Percentiles rank a stretch among this genome's conserved stretches.
Conservation (phyloP, 2,797 vertebrate genomes). For the Molossus alvarezi region DNA sequence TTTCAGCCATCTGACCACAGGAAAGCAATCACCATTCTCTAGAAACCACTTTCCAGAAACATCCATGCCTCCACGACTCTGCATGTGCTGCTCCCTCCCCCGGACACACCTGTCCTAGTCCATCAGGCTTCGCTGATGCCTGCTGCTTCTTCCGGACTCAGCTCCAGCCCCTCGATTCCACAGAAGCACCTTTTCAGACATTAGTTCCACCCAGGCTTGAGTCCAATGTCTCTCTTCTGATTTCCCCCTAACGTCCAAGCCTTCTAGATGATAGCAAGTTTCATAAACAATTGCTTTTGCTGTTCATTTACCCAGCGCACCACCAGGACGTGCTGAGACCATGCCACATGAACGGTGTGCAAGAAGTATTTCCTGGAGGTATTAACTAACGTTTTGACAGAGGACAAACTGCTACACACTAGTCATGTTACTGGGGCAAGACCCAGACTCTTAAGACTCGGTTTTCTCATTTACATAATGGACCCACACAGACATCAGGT, state of each 20-base stretch:
- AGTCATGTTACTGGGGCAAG: not conserved
- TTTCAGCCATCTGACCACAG: not conserved
- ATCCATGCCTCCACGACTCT: not conserved
- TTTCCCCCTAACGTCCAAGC: not conserved
- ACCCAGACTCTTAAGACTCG: not conserved
- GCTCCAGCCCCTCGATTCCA: not conserved
- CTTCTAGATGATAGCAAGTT: not conserved
- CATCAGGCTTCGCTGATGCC: not conserved
- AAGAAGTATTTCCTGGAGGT: not conserved
- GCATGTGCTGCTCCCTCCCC: not conserved
- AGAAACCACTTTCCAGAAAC: not conserved
- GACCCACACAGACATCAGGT: not conserved
- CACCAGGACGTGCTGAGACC: rapidly evolving
- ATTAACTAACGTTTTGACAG: not conserved
- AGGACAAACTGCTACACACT: not conserved
- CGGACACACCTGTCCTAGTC: not conserved
- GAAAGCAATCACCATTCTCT: not conserved
- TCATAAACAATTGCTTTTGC: not conserved
- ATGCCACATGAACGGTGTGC: not conserved
- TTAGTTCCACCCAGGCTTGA: not conserved
- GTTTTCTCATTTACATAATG: not conserved
- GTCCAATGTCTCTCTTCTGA: not conserved
- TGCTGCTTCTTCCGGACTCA: not conserved
- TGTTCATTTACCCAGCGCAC: not conserved
- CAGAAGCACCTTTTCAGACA: not conserved